Evolutionary conservation across 2,113 vertebrate species (phyloP), one percentile per base, ranked within the genome.

Genomic region (Struthio camelus): DNA sequence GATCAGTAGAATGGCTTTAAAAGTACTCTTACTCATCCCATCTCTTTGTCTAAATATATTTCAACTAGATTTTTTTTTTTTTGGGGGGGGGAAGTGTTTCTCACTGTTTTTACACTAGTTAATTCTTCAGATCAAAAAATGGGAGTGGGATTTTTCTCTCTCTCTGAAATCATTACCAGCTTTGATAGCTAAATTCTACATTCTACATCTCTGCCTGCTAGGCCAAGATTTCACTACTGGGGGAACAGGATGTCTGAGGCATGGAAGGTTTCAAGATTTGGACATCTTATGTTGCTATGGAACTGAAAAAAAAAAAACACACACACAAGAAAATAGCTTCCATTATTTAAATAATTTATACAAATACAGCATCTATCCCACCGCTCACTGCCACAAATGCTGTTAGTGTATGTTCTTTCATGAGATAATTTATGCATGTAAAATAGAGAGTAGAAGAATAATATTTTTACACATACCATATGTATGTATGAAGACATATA

Each of bases 311-410:
- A 17, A 72, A 1, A 34, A 11, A 25, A 42, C 13, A 75, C 0
- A 6, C 15, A 3, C 0, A 4, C 24, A 67, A 40, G 16, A 61
- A 20, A 18, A 25, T 40, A 6, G 14, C 2, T 40, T 85, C 2
- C 5, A 20, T 30, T 79, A 32, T 82, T 85, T 87, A 24, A 5
- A 28, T 7, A 79, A 2, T 3, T 69, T 82, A 27, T 34, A 54
- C 1, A 1, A 90, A 36, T 48, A 10, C 3, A 90, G 32, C 3
- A 1, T 32, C 23, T 5, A 40, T 40, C 28, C 44, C n/a, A 46
- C 42, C 76, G 4, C 23, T 64, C 28, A 51, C 7, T 51, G 32
- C 3, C 7, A 72, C 4, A 64, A 67, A 53, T 42, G 3, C 71
- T 66, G 51, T 48, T n/a, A 48, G 14, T 11, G 14, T 20, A 28